phyloP scores from a whole-genome alignment of 2,888 invertebrate genomes.

The Argyra leucocephala region DNA sequence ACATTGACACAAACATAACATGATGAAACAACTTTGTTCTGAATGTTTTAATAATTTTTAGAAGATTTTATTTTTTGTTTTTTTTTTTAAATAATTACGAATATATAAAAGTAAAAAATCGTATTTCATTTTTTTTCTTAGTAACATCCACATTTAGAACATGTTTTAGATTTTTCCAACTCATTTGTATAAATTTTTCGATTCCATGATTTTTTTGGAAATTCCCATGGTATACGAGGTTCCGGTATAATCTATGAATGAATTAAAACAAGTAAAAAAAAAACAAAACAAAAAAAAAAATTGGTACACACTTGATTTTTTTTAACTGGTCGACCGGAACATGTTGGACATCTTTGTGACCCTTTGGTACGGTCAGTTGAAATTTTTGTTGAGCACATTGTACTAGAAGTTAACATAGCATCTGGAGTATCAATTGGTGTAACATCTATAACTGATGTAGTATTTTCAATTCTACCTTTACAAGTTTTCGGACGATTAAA shows the following conservation, averaged over 20 bases:
- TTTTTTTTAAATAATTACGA: too few species aligned
- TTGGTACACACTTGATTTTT: constrained; percentile 32
- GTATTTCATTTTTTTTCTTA: background rate
- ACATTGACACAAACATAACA: too few species aligned
- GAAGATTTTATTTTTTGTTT: too few species aligned
- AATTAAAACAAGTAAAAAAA: constrained; percentile 12
- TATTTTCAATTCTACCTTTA: constrained; percentile 17
- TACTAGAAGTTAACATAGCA: background rate
- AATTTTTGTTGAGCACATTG: constrained; percentile 15
- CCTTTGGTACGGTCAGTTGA: constrained; percentile 15
- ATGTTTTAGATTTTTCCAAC: constrained; percentile 18
- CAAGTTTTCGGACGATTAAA: constrained; percentile 30
- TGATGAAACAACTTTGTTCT: too few species aligned
- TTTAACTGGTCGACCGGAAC: constrained; percentile 35
- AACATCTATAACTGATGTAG: background rate
- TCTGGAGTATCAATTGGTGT: background rate
- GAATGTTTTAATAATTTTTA: too few species aligned
- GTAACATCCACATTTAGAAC: constrained; percentile 17
- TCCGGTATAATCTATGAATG: constrained; percentile 36
- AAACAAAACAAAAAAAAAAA: background rate
- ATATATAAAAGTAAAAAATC: too few species aligned
- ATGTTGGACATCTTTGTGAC: constrained; percentile 34
- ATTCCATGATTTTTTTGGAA: constrained; percentile 35
- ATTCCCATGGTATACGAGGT: constrained; percentile 40
- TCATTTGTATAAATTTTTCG: constrained; percentile 25